A percentile compares a stretch with the other conserved stretches of the same genome.
Conservation (phyloP, 2,888 invertebrate genomes). For the Tinea pellionella region DNA sequence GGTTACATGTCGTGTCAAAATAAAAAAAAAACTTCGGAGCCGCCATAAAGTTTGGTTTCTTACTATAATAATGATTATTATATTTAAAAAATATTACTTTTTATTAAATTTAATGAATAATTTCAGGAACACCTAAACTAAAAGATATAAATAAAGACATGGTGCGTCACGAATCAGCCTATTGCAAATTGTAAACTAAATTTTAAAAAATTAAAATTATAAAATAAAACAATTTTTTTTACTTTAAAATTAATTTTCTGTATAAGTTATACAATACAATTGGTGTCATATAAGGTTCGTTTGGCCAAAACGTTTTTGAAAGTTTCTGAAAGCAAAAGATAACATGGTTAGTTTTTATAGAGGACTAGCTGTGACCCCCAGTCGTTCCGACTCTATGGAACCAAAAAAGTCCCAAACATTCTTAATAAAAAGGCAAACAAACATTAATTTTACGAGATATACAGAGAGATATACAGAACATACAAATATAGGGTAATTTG, state of each 20-base stretch:
- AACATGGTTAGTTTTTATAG: too few species aligned
- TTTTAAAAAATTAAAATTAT: not conserved
- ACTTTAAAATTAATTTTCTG: constrained; percentile 47
- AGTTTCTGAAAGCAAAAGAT: constrained; percentile 42
- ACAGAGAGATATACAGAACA: too few species aligned
- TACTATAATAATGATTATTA: not conserved
- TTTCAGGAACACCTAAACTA: constrained; percentile 74
- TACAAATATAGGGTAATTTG: too few species aligned
- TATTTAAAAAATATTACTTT: not conserved
- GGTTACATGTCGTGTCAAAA: too few species aligned
- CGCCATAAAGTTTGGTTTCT: too few species aligned
- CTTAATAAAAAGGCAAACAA: too few species aligned
- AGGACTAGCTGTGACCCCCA: too few species aligned
- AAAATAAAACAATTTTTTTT: constrained; percentile 16
- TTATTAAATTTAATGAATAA: constrained; percentile 15
- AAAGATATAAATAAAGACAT: constrained; percentile 73
- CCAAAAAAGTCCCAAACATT: too few species aligned
- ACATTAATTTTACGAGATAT: too few species aligned
- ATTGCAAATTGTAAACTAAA: constrained; percentile 51
- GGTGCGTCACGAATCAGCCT: constrained; percentile 76
- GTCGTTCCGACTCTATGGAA: too few species aligned
- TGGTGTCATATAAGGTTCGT: constrained; percentile 49
- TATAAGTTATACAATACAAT: constrained; percentile 46
- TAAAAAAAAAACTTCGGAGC: too few species aligned
- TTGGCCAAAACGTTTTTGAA: constrained; percentile 46